phyloP scores from a whole-genome alignment of 2,797 vertebrate genomes.

The Sphenopsis melanotis region DNA sequence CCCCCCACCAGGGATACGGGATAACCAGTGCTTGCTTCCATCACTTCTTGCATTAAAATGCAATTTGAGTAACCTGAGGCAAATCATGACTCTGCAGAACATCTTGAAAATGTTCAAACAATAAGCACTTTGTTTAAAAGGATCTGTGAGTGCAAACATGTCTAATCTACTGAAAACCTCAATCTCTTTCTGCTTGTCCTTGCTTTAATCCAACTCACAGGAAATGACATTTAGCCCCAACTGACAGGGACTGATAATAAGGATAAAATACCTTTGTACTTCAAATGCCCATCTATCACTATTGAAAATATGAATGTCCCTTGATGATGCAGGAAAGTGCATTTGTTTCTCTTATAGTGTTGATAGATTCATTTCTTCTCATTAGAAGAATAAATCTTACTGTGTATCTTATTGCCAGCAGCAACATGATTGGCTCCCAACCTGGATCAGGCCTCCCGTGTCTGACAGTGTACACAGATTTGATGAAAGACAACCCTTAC shows the following conservation, averaged over 20 bases:
- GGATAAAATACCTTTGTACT: neutral
- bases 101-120: neutral
- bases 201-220: neutral
- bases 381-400: neutral
- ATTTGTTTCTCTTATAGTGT: neutral
- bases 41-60: neutral
- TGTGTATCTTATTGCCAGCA: neutral
- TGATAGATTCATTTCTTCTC: neutral
- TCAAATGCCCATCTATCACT: neutral
- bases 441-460: neutral
- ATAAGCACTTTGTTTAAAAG: neutral
- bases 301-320: neutral
- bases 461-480: fast-evolving
- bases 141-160: neutral
- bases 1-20: neutral
- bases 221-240: neutral
- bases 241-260: neutral
- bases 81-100: neutral
- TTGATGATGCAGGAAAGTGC: conserved; percentile 7
- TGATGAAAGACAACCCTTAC: neutral
- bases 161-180: neutral
- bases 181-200: neutral
- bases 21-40: neutral
- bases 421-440: neutral
- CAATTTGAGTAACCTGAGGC: neutral